These are phyloP conservation scores for Rhinopomastus cyanomelas DNA, from an alignment of 2,113 vertebrate genomes.

Conservation along the genomic window DNA sequence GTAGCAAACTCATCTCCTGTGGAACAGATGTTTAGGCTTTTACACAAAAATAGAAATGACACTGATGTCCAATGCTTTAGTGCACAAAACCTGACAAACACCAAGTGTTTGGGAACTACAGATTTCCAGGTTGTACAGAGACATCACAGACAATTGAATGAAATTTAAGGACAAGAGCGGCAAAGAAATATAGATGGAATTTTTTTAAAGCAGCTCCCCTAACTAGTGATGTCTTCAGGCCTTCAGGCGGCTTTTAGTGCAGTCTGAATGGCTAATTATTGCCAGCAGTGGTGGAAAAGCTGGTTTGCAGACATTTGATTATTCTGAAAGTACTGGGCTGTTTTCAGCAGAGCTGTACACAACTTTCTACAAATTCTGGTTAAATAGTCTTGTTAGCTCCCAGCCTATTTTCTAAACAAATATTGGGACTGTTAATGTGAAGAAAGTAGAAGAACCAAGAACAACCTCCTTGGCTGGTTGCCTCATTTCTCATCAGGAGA, in stretches of 20 bases:
- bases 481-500: neutral
- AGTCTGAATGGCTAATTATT: constrained; percentile 79
- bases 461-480: neutral
- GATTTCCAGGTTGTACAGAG: neutral
- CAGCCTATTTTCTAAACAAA: neutral
- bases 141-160: neutral
- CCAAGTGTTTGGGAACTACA: neutral
- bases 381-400: neutral
- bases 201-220: neutral
- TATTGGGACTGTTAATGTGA: neutral
- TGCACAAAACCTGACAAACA: constrained; percentile 14
- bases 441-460: neutral
- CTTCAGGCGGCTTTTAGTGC: constrained; percentile 75
- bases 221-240: constrained; percentile 12
- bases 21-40: constrained; percentile 74
- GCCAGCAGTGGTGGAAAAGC: constrained; percentile 72
- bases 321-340: neutral
- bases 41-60: constrained; percentile 68
- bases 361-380: constrained; percentile 16
- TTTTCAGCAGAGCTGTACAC: neutral
- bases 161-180: neutral
- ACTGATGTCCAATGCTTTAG: neutral
- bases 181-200: neutral
- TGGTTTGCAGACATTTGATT: constrained; percentile 36
- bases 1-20: constrained; percentile 77